A percentile compares a stretch with the other conserved stretches of the same genome.
phyloP scores from a whole-genome alignment of 1,140 invertebrate genomes.

The Trissolcus basalis region DNA sequence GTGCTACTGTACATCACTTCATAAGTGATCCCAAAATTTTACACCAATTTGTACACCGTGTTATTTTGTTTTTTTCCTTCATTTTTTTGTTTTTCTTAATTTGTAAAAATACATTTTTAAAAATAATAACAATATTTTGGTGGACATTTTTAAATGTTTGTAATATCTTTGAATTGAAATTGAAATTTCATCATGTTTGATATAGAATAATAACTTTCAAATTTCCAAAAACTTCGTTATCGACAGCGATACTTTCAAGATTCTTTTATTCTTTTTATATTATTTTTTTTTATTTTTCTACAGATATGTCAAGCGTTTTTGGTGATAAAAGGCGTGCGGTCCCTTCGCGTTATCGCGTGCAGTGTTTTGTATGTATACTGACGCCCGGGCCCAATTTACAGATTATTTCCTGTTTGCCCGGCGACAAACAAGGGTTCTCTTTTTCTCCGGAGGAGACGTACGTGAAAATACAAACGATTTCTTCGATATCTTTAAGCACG shows the following conservation, averaged over 20 bases:
- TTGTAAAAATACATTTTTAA: no score
- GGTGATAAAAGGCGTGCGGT: conserved; percentile 15
- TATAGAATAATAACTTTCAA: no score
- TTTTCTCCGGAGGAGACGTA: conserved; percentile 5
- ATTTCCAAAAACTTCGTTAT: conserved; percentile 24
- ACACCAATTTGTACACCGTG: no score
- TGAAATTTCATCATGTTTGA: no score
- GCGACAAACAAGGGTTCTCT: conserved; percentile 48
- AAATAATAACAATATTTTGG: no score
- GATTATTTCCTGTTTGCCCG: conserved; percentile 57
- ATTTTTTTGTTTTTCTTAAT: no score
- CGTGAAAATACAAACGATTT: conserved; percentile 51
- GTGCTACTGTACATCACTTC: neutral
- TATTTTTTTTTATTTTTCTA: no score
- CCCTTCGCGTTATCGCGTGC: conserved; percentile 30
- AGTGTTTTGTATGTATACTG: conserved; percentile 35
- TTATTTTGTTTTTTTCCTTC: no score
- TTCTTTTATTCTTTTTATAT: conserved; percentile 17
- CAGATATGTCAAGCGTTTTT: conserved; percentile 20
- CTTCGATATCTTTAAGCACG: conserved; percentile 45
- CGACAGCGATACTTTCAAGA: conserved; percentile 2
- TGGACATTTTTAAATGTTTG: no score
- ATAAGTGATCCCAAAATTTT: no score
- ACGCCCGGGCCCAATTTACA: conserved; percentile 44
- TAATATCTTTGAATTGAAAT: no score